A percentile compares a stretch with the other conserved stretches of the same genome.
These are phyloP conservation scores for Eriocheir sinensis DNA, from an alignment of 1,140 invertebrate species.

Conservation along the genomic window DNA sequence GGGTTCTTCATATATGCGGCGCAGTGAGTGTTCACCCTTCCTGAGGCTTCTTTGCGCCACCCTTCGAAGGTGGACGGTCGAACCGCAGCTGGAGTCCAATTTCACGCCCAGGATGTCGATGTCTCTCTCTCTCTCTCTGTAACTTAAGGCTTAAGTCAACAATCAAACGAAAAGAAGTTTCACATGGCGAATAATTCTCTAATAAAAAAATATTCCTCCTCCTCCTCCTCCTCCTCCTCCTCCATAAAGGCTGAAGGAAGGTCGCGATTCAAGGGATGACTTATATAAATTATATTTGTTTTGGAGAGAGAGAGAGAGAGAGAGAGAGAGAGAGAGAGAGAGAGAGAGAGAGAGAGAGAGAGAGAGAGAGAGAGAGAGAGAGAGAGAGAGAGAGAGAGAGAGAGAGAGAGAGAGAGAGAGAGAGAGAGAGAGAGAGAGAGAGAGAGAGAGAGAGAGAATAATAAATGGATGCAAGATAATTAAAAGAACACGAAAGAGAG, in stretches of 20 bases:
- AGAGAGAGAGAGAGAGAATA: slow-evolving; percentile 10
- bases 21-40: too few species aligned
- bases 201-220: not conserved
- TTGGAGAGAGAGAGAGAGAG: not conserved
- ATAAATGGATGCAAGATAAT: too few species aligned
- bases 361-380: slow-evolving; percentile 22
- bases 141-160: too few species aligned
- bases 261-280: not conserved
- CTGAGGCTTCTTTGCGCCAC: too few species aligned
- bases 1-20: too few species aligned
- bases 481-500: too few species aligned
- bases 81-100: too few species aligned
- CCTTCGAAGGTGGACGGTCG: too few species aligned
- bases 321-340: slow-evolving; percentile 6
- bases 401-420: slow-evolving; percentile 22
- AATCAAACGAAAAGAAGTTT: too few species aligned
- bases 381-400: slow-evolving; percentile 22
- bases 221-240: not conserved
- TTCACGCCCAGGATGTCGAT: too few species aligned
- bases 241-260: not conserved
- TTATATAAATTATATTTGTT: not conserved
- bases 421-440: slow-evolving; percentile 22
- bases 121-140: too few species aligned
- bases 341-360: slow-evolving; percentile 2
- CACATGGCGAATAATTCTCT: too few species aligned